Percentiles rank a stretch among this genome's conserved stretches.
phyloP scores from a whole-genome alignment of 2,113 vertebrate genomes.

The Glaucomys volans region DNA sequence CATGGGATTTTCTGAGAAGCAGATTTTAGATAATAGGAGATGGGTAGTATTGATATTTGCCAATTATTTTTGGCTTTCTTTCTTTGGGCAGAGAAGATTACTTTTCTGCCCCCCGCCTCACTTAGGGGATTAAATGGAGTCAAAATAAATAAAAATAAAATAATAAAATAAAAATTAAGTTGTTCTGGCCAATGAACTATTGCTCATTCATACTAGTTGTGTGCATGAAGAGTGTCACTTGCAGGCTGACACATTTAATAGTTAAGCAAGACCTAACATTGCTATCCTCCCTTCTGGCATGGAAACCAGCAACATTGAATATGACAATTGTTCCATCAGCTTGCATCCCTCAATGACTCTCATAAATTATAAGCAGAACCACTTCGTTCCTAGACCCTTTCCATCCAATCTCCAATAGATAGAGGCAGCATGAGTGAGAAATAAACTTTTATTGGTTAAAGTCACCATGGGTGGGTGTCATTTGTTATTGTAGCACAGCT shows the following conservation, averaged over 20 bases:
- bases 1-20: neutral
- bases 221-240: neutral
- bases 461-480: neutral
- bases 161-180: neutral
- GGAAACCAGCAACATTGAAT: neutral
- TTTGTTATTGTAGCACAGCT: neutral
- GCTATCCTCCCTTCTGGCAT: neutral
- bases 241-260: neutral
- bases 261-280: neutral
- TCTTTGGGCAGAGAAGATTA: neutral
- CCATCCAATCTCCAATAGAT: neutral
- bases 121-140: neutral
- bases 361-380: neutral
- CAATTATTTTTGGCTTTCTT: neutral
- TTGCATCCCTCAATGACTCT: neutral
- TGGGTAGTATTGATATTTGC: neutral
- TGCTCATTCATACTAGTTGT: neutral
- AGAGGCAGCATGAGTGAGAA: neutral
- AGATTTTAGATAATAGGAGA: slow-evolving; percentile 3
- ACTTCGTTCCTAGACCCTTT: neutral
- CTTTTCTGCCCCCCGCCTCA: neutral
- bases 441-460: neutral
- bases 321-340: neutral
- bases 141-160: neutral
- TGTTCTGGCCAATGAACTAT: neutral